These are phyloP conservation scores for Pristionchus maxplancki DNA, from an alignment of 2,888 invertebrate genomes.

Conservation along the genomic window DNA sequence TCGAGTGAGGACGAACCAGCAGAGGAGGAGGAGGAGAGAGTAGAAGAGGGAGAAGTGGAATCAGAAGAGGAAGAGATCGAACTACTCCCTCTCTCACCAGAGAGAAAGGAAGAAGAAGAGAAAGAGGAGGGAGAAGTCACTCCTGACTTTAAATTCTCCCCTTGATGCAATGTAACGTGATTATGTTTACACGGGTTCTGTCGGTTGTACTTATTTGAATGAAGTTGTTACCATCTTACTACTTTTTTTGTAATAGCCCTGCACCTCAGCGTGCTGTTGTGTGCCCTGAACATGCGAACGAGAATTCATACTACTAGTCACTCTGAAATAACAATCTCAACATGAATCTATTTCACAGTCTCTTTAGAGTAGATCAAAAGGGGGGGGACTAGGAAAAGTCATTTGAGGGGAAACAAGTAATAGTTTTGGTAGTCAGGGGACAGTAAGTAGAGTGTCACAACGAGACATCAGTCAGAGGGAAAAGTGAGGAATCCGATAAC, in stretches of 20 bases:
- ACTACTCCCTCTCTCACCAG: constrained; percentile 1
- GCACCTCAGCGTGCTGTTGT: neutral
- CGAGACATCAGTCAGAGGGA: constrained; percentile 43
- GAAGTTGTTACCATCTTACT: neutral
- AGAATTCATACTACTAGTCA: constrained; percentile 40
- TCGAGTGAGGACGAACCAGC: neutral
- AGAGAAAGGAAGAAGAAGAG: neutral
- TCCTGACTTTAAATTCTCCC: constrained; percentile 13
- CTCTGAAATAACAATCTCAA: constrained; percentile 42
- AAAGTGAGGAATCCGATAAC: constrained; percentile 12
- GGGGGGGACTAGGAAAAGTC: neutral
- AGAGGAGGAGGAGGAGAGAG: neutral
- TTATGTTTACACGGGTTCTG: neutral
- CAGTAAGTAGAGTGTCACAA: constrained; percentile 43
- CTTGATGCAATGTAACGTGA: neutral
- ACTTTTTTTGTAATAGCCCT: neutral
- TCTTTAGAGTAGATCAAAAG: constrained; percentile 27
- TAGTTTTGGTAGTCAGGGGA: constrained; percentile 18
- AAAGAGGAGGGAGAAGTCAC: constrained; percentile 21
- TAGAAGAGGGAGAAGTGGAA: constrained; percentile 30
- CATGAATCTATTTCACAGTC: constrained; percentile 37
- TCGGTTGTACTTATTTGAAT: neutral
- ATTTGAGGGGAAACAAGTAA: constrained; percentile 35
- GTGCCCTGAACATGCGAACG: neutral
- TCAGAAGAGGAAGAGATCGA: constrained; percentile 26